phyloP scores from a whole-genome alignment of 1,140 invertebrate genomes.

The Drosophila jambulina region DNA sequence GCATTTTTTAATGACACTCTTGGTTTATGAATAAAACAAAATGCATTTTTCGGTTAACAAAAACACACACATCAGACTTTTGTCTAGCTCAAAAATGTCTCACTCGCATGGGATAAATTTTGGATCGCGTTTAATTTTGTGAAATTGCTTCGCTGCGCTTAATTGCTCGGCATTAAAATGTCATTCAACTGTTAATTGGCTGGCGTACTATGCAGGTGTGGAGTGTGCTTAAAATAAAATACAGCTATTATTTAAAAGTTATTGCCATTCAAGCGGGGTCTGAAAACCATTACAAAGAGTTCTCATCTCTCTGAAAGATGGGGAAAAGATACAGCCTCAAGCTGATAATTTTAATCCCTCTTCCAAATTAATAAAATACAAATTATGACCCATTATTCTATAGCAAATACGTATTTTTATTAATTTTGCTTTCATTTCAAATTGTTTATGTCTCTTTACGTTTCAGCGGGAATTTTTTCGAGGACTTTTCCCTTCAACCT shows the following conservation, averaged over 20 bases:
- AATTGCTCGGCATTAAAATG: slow-evolving; percentile 78
- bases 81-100: slow-evolving; percentile 48
- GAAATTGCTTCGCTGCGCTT: slow-evolving; percentile 50
- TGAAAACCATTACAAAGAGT: slow-evolving; percentile 21
- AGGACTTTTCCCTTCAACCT: slow-evolving; percentile 2
- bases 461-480: not conserved
- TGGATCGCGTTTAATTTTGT: slow-evolving; percentile 26
- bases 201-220: slow-evolving; percentile 44
- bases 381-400: slow-evolving; percentile 30
- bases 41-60: slow-evolving; percentile 64
- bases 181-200: slow-evolving; percentile 80
- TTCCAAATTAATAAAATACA: slow-evolving; percentile 9
- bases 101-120: slow-evolving; percentile 68
- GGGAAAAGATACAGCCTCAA: not conserved
- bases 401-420: slow-evolving; percentile 15
- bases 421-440: slow-evolving; percentile 9
- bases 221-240: slow-evolving; percentile 72
- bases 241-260: slow-evolving; percentile 69
- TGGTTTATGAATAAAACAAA: slow-evolving; percentile 73
- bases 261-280: slow-evolving; percentile 44
- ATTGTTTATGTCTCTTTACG: slow-evolving; percentile 1
- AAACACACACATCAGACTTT: slow-evolving; percentile 6
- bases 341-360: not conserved
- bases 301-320: slow-evolving; percentile 11
- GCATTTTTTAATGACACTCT: slow-evolving; percentile 75